phyloP scores from a whole-genome alignment of 2,113 vertebrate species.

The Gopherus flavomarginatus region DNA sequence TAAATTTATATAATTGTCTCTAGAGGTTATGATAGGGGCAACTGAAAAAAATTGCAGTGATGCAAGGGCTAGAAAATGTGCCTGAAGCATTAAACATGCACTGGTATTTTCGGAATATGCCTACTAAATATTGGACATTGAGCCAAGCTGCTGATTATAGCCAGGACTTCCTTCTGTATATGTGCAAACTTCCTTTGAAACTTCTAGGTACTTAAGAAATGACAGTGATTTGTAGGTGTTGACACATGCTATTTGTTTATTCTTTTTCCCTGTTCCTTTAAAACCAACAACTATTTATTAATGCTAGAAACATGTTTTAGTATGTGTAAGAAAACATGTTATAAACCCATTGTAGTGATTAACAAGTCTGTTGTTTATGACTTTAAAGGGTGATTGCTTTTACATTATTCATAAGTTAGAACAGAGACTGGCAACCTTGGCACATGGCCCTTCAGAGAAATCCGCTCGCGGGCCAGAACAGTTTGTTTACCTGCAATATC shows the following conservation, averaged over 20 bases:
- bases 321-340: neutral
- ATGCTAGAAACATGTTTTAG: neutral
- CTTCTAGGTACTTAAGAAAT: neutral
- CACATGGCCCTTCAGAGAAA: too few species aligned
- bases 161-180: neutral
- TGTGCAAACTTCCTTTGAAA: neutral
- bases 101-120: neutral
- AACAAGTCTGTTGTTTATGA: too few species aligned
- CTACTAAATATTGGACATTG: neutral
- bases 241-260: neutral
- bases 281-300: neutral
- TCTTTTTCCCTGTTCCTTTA: neutral
- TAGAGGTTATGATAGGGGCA: neutral
- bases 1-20: neutral
- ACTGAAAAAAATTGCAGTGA: neutral
- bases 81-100: neutral
- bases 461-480: too few species aligned
- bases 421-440: neutral
- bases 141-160: neutral
- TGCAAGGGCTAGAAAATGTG: neutral
- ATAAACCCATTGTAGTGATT: neutral
- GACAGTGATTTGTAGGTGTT: neutral
- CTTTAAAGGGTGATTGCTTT: neutral
- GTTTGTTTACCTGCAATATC: too few species aligned
- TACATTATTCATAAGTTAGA: neutral